Base-by-base conservation (phyloP, 2,797 vertebrate species). In the Synaphobranchus kaupii region DNA sequence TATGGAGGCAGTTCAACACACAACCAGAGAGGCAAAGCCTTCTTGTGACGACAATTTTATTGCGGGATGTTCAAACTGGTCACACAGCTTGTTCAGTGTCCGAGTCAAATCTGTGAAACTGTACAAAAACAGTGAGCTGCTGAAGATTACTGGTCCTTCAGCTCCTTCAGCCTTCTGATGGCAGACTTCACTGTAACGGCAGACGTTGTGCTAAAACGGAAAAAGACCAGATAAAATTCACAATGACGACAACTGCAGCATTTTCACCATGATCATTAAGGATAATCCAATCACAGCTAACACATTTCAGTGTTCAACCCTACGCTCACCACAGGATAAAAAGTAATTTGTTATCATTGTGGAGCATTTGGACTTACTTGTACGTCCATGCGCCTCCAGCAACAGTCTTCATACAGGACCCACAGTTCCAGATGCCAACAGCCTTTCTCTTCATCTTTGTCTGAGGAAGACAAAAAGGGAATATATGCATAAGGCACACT, bases 391-490 rank as follows among this genome's bases (percentile, higher is more conserved):
- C 98, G 73, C 98, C 99, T 90, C 98, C 99, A 90, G 99, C 99
- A 54, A 99, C 98, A 0, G 98, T 99, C 88, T 99, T 99, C 97
- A 96, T 99, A 95, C 99, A 99, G 91, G 99, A 99, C 15, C 98
- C 98, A 90, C 99, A 99, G 90, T 98, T 98, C 99, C 99, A 99
- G 95, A 99, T 99, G 28, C 99, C 99, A 56, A 99, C 99, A 47
- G 98, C 99, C 92, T 96, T 97, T 90, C 99, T 97, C 97, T 99
- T 99, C 99, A 99, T 99, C 94, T 99, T 99, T 50, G 98, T 99
- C 98, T 99, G 91, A 84, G 0, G 90, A 85, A 13, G 4, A n/a
- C 17, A 39, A 0, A 4, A 66, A 63, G 10, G 7, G 22, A 56
- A 31, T 39, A 10, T 15, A 10, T 50, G 8, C 39, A 25, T 25